These are phyloP conservation scores for Lamproptera curius DNA, from an alignment of 2,888 invertebrate genomes.

Conservation along the genomic window DNA sequence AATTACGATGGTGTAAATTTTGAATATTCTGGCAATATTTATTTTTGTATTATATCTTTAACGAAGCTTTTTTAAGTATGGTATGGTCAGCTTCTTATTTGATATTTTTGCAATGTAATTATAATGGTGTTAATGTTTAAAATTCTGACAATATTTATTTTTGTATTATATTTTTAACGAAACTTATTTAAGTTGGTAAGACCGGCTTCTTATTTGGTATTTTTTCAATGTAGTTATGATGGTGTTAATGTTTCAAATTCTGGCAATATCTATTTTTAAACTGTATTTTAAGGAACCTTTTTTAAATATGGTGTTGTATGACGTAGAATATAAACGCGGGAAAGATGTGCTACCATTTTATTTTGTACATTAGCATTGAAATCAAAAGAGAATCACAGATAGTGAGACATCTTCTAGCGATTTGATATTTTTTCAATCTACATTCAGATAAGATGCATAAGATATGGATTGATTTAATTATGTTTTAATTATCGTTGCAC, in stretches of 20 bases:
- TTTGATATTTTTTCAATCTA: not conserved
- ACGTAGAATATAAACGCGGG: not conserved
- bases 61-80: too few species aligned
- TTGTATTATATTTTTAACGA: too few species aligned
- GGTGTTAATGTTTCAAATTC: not conserved
- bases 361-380: not conserved
- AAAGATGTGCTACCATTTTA: not conserved
- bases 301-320: too few species aligned
- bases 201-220: too few species aligned
- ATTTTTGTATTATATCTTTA: too few species aligned
- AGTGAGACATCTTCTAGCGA: not conserved
- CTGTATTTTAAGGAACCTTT: not conserved
- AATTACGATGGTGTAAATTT: not conserved
- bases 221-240: too few species aligned
- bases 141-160: too few species aligned
- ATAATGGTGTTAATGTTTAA: too few species aligned
- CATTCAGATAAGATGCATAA: conserved; percentile 5
- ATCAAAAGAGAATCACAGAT: not conserved
- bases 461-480: conserved; percentile 8
- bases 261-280: not conserved
- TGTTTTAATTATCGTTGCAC: conserved; percentile 1
- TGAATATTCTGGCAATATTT: too few species aligned
- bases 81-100: too few species aligned
- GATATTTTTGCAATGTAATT: too few species aligned
- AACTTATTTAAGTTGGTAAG: too few species aligned